Evolutionary conservation across 2,113 vertebrate species (phyloP), one percentile per base, ranked within the genome.

Genomic region (Ammospiza nelsoni): DNA sequence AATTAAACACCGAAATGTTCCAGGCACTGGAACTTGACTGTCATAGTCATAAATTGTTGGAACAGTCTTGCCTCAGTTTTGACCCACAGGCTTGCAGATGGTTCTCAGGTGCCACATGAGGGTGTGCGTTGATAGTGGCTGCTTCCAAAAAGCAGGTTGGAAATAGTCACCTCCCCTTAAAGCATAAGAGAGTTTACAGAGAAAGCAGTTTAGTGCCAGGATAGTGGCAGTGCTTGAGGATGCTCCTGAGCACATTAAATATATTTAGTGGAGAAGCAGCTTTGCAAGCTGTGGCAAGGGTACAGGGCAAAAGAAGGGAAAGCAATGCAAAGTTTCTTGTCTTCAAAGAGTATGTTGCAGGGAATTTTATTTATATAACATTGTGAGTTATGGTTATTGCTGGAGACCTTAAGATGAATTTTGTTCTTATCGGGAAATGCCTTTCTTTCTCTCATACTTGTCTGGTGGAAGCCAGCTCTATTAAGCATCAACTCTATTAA

Each of bases 71-170:
- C 63, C 23, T 80, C 2, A 1, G 8, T 73, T 90, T 63, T 84
- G 73, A 92, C 73, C 57, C 44, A 61, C 55, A 63, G 51, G 25
- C 77, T 86, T 73, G 44, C 89, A 87, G 49, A 37, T 49, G 55
- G 15, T 77, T 90, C 59, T 89, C 37, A 58, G 80, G 89, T 71
- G 28, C 51, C 29, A 2, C 25, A 37, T 16, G 46, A 39, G 67
- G 9, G 14, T 43, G 16, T 51, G 17, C 3, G 3, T 28, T 49
- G 54, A 24, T 41, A 80, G 27, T 0, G 2, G 5, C 44, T 3
- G 3, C 37, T 62, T 95, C 68, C 63, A 66, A 80, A 93, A 73
- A 37, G 31, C 41, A 68, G 11, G 55, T 62, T 76, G 58, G 41
- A 65, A 29, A 35, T 23, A 61, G 35, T 52, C 33, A 46, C 5